A percentile compares a stretch with the other conserved stretches of the same genome.
phyloP scores from a whole-genome alignment of 2,113 vertebrate species.

The Pelusios castaneus region DNA sequence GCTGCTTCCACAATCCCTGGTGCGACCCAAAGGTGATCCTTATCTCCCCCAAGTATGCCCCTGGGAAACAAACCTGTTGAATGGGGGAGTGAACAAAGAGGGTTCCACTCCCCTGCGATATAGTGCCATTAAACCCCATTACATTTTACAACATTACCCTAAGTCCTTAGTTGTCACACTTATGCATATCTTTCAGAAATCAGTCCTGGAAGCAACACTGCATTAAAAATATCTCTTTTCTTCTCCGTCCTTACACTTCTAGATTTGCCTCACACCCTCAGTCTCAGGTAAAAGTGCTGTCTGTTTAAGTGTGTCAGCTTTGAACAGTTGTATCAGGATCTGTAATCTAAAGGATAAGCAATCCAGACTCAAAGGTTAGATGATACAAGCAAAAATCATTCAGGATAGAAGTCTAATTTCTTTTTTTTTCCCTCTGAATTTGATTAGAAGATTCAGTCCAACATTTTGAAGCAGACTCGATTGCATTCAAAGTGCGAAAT shows the following conservation, averaged over 20 bases:
- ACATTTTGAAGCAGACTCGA: slow-evolving; percentile 24
- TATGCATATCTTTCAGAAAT: background rate
- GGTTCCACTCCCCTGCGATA: no score
- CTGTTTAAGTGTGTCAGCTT: background rate
- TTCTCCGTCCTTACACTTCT: background rate
- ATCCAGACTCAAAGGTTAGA: background rate
- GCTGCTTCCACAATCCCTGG: background rate
- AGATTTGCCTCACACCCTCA: background rate
- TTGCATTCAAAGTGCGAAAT: slow-evolving; percentile 6
- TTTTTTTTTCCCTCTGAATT: background rate
- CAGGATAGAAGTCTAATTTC: slow-evolving; percentile 13
- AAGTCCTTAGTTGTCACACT: background rate
- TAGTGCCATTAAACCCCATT: no score
- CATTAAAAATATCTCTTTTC: background rate
- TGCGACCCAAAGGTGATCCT: background rate
- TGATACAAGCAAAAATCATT: background rate
- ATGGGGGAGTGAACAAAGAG: no score
- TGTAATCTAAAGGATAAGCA: background rate
- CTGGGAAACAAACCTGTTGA: no score
- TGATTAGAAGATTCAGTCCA: slow-evolving; percentile 6
- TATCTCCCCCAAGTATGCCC: background rate
- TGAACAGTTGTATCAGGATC: slow-evolving; percentile 22
- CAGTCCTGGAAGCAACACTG: background rate
- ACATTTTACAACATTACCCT: background rate
- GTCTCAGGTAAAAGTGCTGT: background rate